These are phyloP conservation scores for Catocala sponsa DNA, from an alignment of 2,888 invertebrate species.

Conservation along the genomic window DNA sequence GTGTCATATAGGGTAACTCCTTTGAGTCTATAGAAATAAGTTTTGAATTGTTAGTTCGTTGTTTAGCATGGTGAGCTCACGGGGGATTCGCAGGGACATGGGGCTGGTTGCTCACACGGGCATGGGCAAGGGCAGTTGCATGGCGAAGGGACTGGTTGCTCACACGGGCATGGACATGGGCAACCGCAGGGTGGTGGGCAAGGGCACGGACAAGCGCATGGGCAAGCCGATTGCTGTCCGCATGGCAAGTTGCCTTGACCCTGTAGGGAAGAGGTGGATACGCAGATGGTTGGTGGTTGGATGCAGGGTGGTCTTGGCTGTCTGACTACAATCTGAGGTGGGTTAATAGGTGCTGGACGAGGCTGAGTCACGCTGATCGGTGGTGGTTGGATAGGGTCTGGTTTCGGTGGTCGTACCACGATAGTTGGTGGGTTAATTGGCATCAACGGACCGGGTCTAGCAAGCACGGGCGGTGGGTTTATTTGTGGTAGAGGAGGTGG, in stretches of 20 bases:
- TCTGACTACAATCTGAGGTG: slow-evolving; percentile 64
- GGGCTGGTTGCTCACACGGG: slow-evolving; percentile 22
- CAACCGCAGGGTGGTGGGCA: slow-evolving; percentile 2
- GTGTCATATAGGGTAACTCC: neutral
- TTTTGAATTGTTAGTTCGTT: slow-evolving; percentile 14
- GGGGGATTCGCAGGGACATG: slow-evolving; percentile 29
- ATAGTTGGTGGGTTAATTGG: slow-evolving; percentile 68
- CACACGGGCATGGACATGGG: slow-evolving; percentile 25
- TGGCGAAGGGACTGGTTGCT: slow-evolving; percentile 15
- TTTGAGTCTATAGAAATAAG: slow-evolving; percentile 16
- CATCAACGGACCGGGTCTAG: slow-evolving; percentile 57
- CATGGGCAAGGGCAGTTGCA: slow-evolving; percentile 33
- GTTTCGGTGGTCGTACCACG: slow-evolving; percentile 60
- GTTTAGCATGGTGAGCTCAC: slow-evolving; percentile 32
- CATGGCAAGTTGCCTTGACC: neutral
- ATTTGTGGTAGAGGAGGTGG: slow-evolving; percentile 58
- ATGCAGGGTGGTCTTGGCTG: slow-evolving; percentile 58
- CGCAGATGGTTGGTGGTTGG: slow-evolving; percentile 61
- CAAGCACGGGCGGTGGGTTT: slow-evolving; percentile 66
- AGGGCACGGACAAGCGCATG: neutral
- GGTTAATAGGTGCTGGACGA: slow-evolving; percentile 53
- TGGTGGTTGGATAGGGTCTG: slow-evolving; percentile 60
- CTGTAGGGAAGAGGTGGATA: slow-evolving; percentile 43
- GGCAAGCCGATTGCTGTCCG: neutral
- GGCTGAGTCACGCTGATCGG: slow-evolving; percentile 66